Conservation (phyloP, 2,888 invertebrate genomes). For the Drosophila fungiperda region DNA sequence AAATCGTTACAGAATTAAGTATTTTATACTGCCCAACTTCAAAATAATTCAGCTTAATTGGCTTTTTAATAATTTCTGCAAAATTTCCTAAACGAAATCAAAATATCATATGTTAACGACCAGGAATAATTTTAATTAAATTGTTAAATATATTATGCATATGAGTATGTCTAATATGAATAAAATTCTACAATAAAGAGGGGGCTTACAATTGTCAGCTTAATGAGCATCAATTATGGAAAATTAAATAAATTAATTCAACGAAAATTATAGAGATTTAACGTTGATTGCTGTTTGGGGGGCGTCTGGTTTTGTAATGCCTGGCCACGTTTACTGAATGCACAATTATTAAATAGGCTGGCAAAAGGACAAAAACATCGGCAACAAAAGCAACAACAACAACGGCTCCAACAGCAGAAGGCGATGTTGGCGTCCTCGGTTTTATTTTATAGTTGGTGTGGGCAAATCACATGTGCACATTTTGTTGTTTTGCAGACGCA, state of each 20-base stretch:
- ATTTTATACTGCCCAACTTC: neutral
- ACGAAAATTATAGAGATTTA: slow-evolving; percentile 69
- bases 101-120: neutral
- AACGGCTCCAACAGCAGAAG: slow-evolving; percentile 10
- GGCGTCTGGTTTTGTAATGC: slow-evolving; percentile 36
- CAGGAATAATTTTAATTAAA: neutral
- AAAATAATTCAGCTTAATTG: neutral
- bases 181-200: neutral
- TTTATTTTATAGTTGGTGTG: slow-evolving; percentile 23
- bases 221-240: slow-evolving; percentile 59
- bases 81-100: neutral
- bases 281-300: slow-evolving; percentile 58
- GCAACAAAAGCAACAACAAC: neutral
- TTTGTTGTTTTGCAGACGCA: slow-evolving; percentile 63
- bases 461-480: slow-evolving; percentile 77
- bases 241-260: slow-evolving; percentile 73
- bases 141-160: neutral
- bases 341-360: slow-evolving; percentile 76
- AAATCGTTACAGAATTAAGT: neutral
- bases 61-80: neutral
- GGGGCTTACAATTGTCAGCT: slow-evolving; percentile 1
- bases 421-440: slow-evolving; percentile 55
- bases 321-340: slow-evolving; percentile 71
- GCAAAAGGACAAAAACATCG: slow-evolving; percentile 47
- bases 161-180: neutral